These are phyloP conservation scores for Tokudaia muenninki DNA, from an alignment of 2,797 vertebrate species.

Conservation along the genomic window DNA sequence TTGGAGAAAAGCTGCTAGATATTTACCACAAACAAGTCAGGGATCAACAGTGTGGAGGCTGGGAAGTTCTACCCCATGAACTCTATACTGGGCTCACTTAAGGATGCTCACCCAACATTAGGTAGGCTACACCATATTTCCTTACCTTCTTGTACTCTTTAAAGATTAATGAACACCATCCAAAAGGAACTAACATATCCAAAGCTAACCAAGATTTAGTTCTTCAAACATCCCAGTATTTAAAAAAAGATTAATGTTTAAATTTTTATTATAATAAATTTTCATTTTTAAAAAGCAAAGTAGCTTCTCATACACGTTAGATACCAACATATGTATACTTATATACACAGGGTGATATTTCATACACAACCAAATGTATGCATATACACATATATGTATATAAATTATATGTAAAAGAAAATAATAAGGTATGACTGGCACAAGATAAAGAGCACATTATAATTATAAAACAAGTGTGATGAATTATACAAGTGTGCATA, in stretches of 20 bases:
- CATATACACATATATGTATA: neutral
- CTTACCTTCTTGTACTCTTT: neutral
- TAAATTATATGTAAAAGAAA: neutral
- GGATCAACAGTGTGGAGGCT: neutral
- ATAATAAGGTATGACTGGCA: neutral
- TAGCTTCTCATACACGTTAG: no score
- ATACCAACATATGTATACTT: no score
- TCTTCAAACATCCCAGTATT: neutral
- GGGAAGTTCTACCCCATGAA: neutral
- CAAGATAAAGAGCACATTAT: neutral
- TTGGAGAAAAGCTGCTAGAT: neutral
- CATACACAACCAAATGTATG: neutral
- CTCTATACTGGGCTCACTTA: no score
- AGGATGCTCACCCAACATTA: neutral
- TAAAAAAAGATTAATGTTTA: neutral
- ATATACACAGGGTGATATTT: neutral
- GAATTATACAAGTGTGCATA: neutral
- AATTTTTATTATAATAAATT: neutral
- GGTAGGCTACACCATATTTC: neutral
- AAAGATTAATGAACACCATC: neutral
- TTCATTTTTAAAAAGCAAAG: neutral
- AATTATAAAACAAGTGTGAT: conserved; percentile 23
- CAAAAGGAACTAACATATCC: neutral
- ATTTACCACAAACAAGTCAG: neutral
- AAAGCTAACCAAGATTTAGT: neutral